phyloP scores from a whole-genome alignment of 2,797 vertebrate species.

The Galagoides demidoff region DNA sequence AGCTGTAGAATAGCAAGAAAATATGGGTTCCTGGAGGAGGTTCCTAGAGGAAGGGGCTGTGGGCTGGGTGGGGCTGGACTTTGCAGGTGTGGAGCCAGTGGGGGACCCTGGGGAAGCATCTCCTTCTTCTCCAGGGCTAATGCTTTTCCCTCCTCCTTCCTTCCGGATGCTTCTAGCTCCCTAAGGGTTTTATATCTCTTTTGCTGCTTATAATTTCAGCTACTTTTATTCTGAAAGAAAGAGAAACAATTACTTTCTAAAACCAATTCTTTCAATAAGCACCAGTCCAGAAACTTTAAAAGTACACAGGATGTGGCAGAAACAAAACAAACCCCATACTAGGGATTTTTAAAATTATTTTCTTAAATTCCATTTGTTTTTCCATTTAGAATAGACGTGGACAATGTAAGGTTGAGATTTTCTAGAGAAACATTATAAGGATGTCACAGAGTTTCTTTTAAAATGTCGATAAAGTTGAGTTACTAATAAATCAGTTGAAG shows the following conservation, averaged over 20 bases:
- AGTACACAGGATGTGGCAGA: not conserved
- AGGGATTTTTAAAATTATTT: not conserved
- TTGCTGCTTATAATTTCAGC: not conserved
- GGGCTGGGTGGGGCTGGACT: not conserved
- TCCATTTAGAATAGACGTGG: not conserved
- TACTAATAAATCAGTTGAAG: not conserved
- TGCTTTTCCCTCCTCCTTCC: not conserved
- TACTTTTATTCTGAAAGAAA: not conserved
- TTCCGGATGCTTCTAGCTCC: not conserved
- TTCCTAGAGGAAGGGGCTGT: not conserved
- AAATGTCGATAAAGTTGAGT: not conserved
- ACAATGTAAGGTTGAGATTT: not conserved
- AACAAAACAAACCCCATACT: not conserved
- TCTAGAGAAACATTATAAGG: not conserved
- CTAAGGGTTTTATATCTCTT: not conserved
- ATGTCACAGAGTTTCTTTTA: not conserved
- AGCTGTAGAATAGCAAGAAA: not conserved
- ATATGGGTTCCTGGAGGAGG: not conserved
- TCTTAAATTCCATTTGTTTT: conserved; percentile 7
- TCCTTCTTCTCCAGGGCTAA: not conserved
- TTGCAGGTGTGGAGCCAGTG: not conserved
- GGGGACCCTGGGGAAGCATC: not conserved
- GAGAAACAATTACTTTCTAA: not conserved
- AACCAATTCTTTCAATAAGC: not conserved
- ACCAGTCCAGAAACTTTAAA: not conserved